Percentiles rank a stretch among this genome's conserved stretches.
Evolutionary conservation across 2,888 invertebrate species (phyloP).

Genomic region (Clusia tigrina): DNA sequence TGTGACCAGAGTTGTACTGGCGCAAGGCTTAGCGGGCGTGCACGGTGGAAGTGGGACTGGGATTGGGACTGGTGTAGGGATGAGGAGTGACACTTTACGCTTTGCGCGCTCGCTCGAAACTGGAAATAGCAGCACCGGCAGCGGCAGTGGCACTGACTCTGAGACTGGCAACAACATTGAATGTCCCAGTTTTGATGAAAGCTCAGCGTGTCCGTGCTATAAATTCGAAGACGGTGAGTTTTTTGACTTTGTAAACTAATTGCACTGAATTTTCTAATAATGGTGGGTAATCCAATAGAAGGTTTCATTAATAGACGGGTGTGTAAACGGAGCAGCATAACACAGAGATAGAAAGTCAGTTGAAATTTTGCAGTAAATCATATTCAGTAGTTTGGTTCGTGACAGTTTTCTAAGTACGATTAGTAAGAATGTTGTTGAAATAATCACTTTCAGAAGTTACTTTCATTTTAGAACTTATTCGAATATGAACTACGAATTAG

Average conservation of each 20-base stretch:
- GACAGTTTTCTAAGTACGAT: no score
- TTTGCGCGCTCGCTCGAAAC: slow-evolving; percentile 35
- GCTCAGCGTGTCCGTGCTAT: slow-evolving; percentile 89
- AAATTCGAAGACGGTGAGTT: slow-evolving; percentile 84
- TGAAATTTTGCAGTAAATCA: no score
- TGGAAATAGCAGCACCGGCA: slow-evolving; percentile 31
- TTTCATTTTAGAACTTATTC: no score
- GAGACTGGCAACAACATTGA: slow-evolving; percentile 56
- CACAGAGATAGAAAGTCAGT: no score
- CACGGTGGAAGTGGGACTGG: not conserved
- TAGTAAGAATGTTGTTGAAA: no score
- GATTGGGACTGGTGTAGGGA: not conserved
- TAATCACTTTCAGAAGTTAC: no score
- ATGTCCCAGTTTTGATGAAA: slow-evolving; percentile 79
- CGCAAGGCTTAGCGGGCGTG: not conserved
- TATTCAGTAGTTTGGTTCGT: no score
- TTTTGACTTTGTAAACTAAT: slow-evolving; percentile 12
- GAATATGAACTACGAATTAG: no score
- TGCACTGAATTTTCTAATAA: not conserved
- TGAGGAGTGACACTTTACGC: not conserved
- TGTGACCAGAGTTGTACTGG: not conserved
- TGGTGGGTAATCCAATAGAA: no score
- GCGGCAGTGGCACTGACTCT: slow-evolving; percentile 35
- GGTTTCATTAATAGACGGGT: no score
- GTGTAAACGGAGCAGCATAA: no score